Conservation (phyloP, 2,113 vertebrate genomes). For the Pachypanchax playfairii region DNA sequence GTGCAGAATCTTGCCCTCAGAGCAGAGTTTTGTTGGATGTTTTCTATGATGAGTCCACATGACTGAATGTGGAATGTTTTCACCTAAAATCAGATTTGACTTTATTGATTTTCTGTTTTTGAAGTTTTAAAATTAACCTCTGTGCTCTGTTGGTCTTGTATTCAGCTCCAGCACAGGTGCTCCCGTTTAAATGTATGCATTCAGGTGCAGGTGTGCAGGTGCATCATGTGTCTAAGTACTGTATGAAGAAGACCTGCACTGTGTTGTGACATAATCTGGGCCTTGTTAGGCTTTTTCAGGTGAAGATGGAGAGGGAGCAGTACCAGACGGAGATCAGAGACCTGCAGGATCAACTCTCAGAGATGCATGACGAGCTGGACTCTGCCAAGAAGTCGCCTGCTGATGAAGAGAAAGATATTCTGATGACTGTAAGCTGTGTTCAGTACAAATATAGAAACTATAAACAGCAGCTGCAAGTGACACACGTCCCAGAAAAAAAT, state of each 20-base stretch:
- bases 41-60: slow-evolving; percentile 3
- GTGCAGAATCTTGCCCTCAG: too few relatives aligned
- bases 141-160: slow-evolving; percentile 17
- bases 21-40: too few relatives aligned
- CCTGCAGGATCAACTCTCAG: slow-evolving; percentile 97
- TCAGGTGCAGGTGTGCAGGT: slow-evolving; percentile 42
- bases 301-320: slow-evolving; percentile 96
- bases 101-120: slow-evolving; percentile 30
- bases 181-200: slow-evolving; percentile 44
- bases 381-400: slow-evolving; percentile 79
- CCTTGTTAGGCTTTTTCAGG: slow-evolving; percentile 88
- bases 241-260: slow-evolving; percentile 10
- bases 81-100: slow-evolving; percentile 27
- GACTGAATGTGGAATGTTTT: slow-evolving; percentile 21
- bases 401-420: slow-evolving; percentile 86
- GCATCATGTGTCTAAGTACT: slow-evolving; percentile 12
- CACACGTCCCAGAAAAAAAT: too few relatives aligned
- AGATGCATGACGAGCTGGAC: slow-evolving; percentile 98
- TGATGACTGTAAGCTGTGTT: slow-evolving; percentile 83
- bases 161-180: slow-evolving; percentile 42
- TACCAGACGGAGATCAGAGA: slow-evolving; percentile 96
- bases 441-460: neutral
- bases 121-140: slow-evolving; percentile 30
- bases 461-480: too few relatives aligned
- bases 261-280: slow-evolving; percentile 50